Percentiles rank a stretch among this genome's conserved stretches.
Evolutionary conservation across 2,797 vertebrate species (phyloP).

Genomic region (Pangasius mekongensis): DNA sequence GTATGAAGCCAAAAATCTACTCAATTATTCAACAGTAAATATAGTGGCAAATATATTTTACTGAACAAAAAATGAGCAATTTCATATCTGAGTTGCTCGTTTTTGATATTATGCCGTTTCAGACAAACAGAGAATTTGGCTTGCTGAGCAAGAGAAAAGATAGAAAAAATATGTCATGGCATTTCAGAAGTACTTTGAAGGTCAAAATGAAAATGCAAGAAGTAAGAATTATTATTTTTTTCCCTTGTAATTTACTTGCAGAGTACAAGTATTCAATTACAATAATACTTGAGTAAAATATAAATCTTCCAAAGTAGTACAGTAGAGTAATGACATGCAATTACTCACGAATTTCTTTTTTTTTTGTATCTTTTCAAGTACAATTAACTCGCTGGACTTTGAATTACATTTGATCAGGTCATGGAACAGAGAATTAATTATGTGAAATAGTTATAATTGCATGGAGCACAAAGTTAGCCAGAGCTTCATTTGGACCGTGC

Average conservation of each 20-base stretch:
- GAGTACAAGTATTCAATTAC: neutral
- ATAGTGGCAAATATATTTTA: neutral
- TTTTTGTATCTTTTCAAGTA: neutral
- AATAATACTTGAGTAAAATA: neutral
- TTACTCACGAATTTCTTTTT: neutral
- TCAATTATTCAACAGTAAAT: neutral
- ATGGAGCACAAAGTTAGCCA: conserved; percentile 36
- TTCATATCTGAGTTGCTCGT: neutral
- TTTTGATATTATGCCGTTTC: neutral
- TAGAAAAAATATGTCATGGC: neutral
- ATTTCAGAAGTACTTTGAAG: neutral
- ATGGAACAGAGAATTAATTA: conserved; percentile 7
- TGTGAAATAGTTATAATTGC: conserved; percentile 25
- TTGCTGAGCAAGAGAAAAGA: neutral
- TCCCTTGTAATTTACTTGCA: neutral
- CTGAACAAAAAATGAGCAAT: too few species aligned
- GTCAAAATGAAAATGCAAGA: neutral
- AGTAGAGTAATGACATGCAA: neutral
- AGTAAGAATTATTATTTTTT: neutral
- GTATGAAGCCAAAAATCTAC: neutral
- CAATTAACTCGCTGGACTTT: neutral
- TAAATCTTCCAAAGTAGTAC: neutral
- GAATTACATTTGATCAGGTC: conserved; percentile 21
- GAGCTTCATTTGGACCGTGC: conserved; percentile 64
- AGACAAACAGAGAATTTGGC: neutral